Conservation (phyloP, 2,888 invertebrate genomes). For the Drosophila mercatorum region DNA sequence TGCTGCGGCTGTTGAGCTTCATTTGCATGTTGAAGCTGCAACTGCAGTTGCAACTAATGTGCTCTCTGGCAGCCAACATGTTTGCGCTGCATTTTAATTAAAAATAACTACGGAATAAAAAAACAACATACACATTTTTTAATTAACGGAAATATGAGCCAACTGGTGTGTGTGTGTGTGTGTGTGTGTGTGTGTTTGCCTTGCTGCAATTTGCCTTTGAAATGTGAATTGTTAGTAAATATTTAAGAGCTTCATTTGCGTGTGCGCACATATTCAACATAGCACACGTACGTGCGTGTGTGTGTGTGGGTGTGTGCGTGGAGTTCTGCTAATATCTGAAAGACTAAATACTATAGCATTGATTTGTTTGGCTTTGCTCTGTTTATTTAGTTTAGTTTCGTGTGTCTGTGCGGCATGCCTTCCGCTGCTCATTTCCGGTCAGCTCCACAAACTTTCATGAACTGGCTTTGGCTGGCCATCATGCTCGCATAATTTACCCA, state of each 20-base stretch:
- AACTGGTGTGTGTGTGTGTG: background rate
- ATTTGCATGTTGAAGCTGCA: conserved; percentile 58
- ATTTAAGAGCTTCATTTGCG: conserved; percentile 14
- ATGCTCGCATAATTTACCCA: conserved; percentile 42
- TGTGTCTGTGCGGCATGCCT: conserved; percentile 29
- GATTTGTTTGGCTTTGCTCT: conserved; percentile 36
- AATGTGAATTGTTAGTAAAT: conserved; percentile 14
- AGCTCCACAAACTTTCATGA: conserved; percentile 9
- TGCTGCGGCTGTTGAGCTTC: conserved; percentile 24
- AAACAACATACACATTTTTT: conserved; percentile 42
- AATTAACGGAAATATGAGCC: conserved; percentile 63
- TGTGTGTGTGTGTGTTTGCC: background rate
- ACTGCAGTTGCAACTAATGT: conserved; percentile 28
- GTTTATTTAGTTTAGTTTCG: background rate
- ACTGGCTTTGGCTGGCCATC: background rate
- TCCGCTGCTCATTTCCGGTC: conserved; percentile 56
- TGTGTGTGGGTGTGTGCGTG: background rate
- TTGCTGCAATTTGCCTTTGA: conserved; percentile 13
- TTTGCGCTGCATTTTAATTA: conserved; percentile 66
- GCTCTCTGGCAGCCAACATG: conserved; percentile 27
- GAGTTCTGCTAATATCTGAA: background rate
- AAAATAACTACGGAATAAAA: conserved; percentile 50
- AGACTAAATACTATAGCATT: background rate
- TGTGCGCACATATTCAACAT: conserved; percentile 1
- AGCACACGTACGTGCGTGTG: background rate